These are phyloP conservation scores for Leptatherina wallacei DNA, from an alignment of 2,797 vertebrate genomes.

Conservation along the genomic window DNA sequence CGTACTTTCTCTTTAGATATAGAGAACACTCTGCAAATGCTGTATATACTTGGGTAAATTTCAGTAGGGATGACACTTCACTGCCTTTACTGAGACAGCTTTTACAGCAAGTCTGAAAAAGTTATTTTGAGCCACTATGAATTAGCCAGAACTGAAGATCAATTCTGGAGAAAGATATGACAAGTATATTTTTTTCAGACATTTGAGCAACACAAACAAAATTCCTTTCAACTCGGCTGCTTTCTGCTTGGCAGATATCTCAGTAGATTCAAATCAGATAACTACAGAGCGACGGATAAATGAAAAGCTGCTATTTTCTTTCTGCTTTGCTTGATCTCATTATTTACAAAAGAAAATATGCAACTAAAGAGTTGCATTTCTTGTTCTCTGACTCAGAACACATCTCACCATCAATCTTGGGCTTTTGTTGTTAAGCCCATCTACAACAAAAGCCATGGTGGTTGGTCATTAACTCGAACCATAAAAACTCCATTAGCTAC, in stretches of 20 bases:
- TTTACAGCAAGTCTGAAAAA: background rate
- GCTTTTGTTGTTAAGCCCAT: slow-evolving; percentile 13
- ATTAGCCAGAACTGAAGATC: background rate
- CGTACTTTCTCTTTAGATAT: background rate
- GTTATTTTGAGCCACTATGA: background rate
- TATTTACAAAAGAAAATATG: background rate
- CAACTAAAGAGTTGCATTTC: background rate
- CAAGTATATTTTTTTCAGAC: background rate
- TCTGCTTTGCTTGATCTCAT: background rate
- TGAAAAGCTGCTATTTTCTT: background rate
- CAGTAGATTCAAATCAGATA: slow-evolving; percentile 21
- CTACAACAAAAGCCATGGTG: slow-evolving; percentile 18
- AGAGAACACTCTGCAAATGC: no score
- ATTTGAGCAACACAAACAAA: background rate
- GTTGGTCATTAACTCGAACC: slow-evolving; percentile 49
- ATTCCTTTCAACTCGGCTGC: slow-evolving; percentile 22
- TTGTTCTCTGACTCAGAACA: background rate
- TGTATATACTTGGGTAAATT: background rate
- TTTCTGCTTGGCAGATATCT: slow-evolving; percentile 6
- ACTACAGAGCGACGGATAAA: background rate
- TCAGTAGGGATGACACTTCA: background rate
- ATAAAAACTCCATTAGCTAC: slow-evolving; percentile 28
- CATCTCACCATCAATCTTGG: slow-evolving; percentile 2
- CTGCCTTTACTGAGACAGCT: background rate
- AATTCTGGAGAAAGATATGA: background rate